Evolutionary conservation across 2,113 vertebrate species (phyloP), one percentile per base, ranked within the genome.

Genomic region (Peromyscus maniculatus): DNA sequence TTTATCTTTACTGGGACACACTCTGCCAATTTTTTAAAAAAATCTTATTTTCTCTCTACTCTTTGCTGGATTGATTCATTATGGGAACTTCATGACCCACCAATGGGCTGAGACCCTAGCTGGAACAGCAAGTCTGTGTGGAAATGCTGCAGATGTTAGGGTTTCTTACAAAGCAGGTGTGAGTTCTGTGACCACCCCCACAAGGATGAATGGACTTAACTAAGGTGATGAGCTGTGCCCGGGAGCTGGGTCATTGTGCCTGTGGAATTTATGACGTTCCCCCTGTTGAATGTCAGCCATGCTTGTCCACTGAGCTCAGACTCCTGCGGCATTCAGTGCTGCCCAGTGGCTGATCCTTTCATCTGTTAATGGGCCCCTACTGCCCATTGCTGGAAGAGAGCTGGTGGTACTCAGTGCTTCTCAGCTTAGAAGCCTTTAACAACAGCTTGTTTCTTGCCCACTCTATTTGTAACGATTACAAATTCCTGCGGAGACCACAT

Each of bases 401-500:
- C 91, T 59, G 67, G 26, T 0, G 13, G 88, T 86, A 17, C 91
- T 96, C 94, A 83, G 71, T 89, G 94, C 94, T 26, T 9, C 97
- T 97, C 89, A 4, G 96, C 88, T 96, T 97, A 72, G 87, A 79
- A 94, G 92, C 96, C 92, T 77, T 72, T 43, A 64, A 75, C 67
- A 94, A 97, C 98, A 96, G 96, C 93, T 98, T 96, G 75, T 97
- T 97, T 0, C 5, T 97, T 98, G 87, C 94, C 89, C 52, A 92
- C 93, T 97, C 59, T 89, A 19, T 95, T 98, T 77, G 90, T 96
- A 96, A 97, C 97, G 97, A 97, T 98, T 97, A 87, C 91, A 93
- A 87, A n/a, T 98, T 78, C 36, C 97, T 97, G 1, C 90, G 91
- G 97, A 97, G 97, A 98, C 97, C 98, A 98, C 98, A 98, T 97